A percentile compares a stretch with the other conserved stretches of the same genome.
phyloP scores from a whole-genome alignment of 2,113 vertebrate genomes.

The Aspidoscelis tigris region DNA sequence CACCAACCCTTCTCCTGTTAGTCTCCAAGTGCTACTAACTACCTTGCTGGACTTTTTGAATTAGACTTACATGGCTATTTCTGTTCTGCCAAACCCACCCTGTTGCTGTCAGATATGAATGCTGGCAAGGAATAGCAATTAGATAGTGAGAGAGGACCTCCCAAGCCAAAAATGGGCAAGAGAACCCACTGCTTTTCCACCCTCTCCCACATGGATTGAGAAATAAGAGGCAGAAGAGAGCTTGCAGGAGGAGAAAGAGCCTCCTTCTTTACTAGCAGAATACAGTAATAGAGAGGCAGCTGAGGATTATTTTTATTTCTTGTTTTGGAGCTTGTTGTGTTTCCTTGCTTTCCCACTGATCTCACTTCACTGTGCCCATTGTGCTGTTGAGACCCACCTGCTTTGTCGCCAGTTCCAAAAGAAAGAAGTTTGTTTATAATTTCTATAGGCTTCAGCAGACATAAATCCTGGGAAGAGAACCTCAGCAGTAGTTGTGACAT shows the following conservation, averaged over 20 bases:
- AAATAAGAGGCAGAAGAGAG: not conserved
- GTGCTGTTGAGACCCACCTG: constrained; percentile 16
- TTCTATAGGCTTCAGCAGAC: constrained; percentile 62
- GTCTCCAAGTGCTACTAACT: too few species aligned
- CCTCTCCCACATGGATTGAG: not conserved
- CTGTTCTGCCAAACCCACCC: too few species aligned
- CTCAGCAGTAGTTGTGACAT: constrained; percentile 68
- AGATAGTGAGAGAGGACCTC: too few species aligned
- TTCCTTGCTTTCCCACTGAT: not conserved
- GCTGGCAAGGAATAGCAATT: too few species aligned
- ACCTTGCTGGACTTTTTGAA: too few species aligned
- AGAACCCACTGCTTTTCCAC: not conserved
- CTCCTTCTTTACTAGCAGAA: not conserved
- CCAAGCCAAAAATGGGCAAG: not conserved
- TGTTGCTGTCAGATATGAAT: too few species aligned
- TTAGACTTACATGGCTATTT: too few species aligned
- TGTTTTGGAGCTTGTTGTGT: not conserved
- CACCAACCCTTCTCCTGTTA: too few species aligned
- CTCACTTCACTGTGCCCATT: not conserved
- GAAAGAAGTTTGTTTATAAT: constrained; percentile 41
- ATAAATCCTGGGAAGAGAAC: constrained; percentile 68
- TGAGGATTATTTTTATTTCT: not conserved
- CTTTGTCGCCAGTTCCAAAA: constrained; percentile 53
- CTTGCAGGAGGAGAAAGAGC: too few species aligned
- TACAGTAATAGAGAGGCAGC: not conserved